Conservation (phyloP, 2,113 vertebrate genomes). For the Ovibos moschatus region DNA sequence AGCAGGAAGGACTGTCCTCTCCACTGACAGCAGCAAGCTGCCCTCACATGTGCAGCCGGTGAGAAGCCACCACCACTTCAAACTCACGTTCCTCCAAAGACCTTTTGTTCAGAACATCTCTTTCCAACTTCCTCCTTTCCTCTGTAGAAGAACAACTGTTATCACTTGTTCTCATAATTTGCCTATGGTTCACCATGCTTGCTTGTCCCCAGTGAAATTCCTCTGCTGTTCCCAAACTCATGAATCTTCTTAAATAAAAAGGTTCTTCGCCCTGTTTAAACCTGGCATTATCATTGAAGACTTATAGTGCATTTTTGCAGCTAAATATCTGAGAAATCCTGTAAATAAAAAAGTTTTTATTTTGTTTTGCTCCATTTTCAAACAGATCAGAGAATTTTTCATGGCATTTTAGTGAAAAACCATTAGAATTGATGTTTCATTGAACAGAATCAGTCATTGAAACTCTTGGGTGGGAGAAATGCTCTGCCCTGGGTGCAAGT, state of each 20-base stretch:
- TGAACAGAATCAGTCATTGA: neutral
- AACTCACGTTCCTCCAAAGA: neutral
- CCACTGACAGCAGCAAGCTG: neutral
- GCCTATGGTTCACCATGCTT: neutral
- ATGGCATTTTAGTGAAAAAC: neutral
- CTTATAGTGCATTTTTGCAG: neutral
- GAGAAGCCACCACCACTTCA: neutral
- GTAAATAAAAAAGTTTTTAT: neutral
- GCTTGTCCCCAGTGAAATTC: neutral
- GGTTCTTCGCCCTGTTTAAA: neutral
- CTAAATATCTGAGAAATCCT: neutral
- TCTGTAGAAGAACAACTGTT: neutral
- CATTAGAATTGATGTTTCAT: neutral
- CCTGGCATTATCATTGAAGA: neutral
- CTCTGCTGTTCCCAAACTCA: neutral
- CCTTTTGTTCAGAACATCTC: neutral
- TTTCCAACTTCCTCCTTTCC: neutral
- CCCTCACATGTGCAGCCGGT: accelerated
- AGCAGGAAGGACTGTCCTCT: neutral
- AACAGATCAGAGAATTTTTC: neutral
- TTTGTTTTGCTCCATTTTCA: neutral
- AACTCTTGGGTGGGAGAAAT: neutral
- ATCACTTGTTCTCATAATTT: neutral
- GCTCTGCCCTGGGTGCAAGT: neutral
- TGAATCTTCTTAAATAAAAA: neutral